phyloP scores from a whole-genome alignment of 2,797 vertebrate genomes.

The Falco berigora region DNA sequence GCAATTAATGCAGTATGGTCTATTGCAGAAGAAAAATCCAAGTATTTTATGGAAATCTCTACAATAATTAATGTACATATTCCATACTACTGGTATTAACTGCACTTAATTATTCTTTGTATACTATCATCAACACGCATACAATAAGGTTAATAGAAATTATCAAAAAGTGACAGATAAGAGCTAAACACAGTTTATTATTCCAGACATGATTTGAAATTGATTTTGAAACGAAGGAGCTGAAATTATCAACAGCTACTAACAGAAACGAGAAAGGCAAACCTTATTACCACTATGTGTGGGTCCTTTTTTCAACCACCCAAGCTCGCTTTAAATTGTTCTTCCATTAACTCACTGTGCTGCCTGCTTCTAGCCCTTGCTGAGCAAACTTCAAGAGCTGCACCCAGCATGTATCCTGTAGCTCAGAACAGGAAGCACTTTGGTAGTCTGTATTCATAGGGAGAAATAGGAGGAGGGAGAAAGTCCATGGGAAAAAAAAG shows the following conservation, averaged over 20 bases:
- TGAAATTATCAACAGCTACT: constrained; percentile 46
- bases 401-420: constrained; percentile 59
- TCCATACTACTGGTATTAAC: neutral
- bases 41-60: neutral
- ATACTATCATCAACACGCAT: neutral
- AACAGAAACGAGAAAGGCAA: constrained; percentile 52
- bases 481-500: neutral
- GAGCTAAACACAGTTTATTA: neutral
- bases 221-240: constrained; percentile 24
- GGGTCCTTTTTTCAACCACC: constrained; percentile 42
- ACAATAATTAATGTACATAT: neutral
- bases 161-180: constrained; percentile 21
- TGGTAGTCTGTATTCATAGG: constrained; percentile 31
- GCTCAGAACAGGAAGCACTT: constrained; percentile 53
- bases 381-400: constrained; percentile 65
- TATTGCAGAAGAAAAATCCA: neutral
- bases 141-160: constrained; percentile 19
- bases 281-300: constrained; percentile 21
- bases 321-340: constrained; percentile 59
- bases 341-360: constrained; percentile 55
- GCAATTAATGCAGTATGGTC: neutral
- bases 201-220: neutral
- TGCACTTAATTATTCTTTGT: constrained; percentile 21
- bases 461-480: constrained; percentile 7
- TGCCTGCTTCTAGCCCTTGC: constrained; percentile 51